phyloP scores from a whole-genome alignment of 1,140 invertebrate species.

The Brachionus paranguensis region DNA sequence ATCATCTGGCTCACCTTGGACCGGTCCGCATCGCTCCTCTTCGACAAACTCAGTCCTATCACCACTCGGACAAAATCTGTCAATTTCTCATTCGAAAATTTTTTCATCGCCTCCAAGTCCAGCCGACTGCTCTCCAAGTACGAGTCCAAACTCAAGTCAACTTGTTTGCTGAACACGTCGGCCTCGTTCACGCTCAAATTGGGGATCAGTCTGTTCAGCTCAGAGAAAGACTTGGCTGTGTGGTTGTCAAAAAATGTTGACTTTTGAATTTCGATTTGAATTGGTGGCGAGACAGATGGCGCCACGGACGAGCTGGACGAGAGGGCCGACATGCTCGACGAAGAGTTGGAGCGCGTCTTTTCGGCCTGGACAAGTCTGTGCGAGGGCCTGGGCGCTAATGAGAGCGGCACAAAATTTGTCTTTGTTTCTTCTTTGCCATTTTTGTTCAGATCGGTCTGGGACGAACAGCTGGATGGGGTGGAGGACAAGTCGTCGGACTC shows the following conservation, averaged over 20 bases:
- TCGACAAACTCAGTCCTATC: not conserved
- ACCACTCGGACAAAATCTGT: not conserved
- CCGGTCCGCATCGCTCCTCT: not conserved
- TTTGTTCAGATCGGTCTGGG: not conserved
- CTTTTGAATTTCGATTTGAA: not conserved
- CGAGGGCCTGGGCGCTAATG: not conserved
- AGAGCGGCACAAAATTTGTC: not conserved
- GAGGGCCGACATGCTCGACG: not conserved
- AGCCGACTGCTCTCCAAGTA: not conserved
- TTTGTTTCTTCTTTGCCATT: not conserved
- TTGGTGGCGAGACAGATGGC: conserved; percentile 8
- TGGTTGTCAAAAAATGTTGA: not conserved
- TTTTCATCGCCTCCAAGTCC: not conserved
- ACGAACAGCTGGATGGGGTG: not conserved
- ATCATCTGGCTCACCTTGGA: not conserved
- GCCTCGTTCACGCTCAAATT: not conserved
- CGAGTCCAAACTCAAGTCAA: not conserved
- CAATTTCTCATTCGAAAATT: conserved; percentile 1
- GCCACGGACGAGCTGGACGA: not conserved
- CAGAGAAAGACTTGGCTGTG: not conserved
- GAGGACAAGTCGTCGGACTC: not conserved
- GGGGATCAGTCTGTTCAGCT: not conserved
- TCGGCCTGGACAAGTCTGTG: not conserved
- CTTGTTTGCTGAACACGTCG: not conserved
- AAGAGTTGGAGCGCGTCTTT: not conserved